These are phyloP conservation scores for Periphyllus acericola DNA, from an alignment of 2,888 invertebrate genomes.

Conservation along the genomic window DNA sequence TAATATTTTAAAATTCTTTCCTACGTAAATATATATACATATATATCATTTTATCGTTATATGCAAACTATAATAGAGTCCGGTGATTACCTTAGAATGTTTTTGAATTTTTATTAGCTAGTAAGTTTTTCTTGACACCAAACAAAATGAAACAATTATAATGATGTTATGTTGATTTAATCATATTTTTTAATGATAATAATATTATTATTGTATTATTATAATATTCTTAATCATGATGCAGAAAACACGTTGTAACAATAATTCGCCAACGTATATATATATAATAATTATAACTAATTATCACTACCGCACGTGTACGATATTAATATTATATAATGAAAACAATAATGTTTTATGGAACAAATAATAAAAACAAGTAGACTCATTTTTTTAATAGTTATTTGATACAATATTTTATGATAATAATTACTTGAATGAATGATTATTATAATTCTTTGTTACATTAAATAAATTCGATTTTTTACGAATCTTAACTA, in stretches of 20 bases:
- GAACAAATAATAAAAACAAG: background rate
- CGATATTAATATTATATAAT: background rate
- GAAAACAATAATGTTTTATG: conserved; percentile 2
- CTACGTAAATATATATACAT: background rate
- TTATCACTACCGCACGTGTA: background rate
- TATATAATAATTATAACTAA: background rate
- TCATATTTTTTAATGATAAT: conserved; percentile 6
- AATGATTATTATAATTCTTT: conserved; percentile 23
- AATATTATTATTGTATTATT: background rate
- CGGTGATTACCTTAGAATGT: background rate
- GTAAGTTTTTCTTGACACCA: conserved; percentile 49
- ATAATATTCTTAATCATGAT: background rate
- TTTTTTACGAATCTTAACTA: conserved; percentile 26
- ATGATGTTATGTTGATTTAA: background rate
- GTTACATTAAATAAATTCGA: conserved; percentile 27
- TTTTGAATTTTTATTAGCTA: conserved; percentile 25
- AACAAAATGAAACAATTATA: conserved; percentile 18
- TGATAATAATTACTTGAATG: conserved; percentile 29
- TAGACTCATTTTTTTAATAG: conserved; percentile 36
- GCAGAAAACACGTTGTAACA: background rate
- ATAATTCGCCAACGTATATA: background rate
- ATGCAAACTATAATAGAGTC: background rate
- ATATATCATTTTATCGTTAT: too few relatives aligned
- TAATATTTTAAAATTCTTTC: background rate
- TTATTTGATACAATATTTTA: conserved; percentile 53